These are phyloP conservation scores for Etheostoma perlongum DNA, from an alignment of 2,797 vertebrate genomes.

Conservation along the genomic window DNA sequence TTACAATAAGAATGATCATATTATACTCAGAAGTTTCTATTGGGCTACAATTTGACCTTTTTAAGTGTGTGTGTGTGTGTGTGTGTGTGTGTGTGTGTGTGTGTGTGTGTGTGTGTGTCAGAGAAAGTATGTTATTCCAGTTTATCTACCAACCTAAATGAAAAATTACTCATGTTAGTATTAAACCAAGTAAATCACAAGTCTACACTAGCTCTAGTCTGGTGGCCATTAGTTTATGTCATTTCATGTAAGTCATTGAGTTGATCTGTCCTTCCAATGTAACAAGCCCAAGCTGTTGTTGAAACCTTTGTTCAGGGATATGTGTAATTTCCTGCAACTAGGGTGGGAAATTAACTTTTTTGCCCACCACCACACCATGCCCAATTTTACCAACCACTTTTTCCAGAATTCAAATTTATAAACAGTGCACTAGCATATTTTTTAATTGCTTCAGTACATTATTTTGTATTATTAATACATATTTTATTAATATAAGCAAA, in stretches of 20 bases:
- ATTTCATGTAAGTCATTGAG: not conserved
- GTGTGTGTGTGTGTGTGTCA: too few relatives aligned
- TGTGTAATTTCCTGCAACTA: not conserved
- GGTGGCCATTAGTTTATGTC: not conserved
- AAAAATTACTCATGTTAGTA: not conserved
- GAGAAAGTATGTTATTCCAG: not conserved
- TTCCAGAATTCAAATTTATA: too few relatives aligned
- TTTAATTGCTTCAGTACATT: too few relatives aligned
- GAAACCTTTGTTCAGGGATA: not conserved
- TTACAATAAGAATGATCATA: not conserved
- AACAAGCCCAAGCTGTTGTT: not conserved
- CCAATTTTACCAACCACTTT: too few relatives aligned
- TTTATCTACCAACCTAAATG: not conserved
- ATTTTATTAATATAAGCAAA: too few relatives aligned
- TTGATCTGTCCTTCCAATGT: not conserved
- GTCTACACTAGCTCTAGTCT: not conserved
- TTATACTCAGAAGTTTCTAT: not conserved
- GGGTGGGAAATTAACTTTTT: too few relatives aligned
- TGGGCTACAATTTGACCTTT: not conserved
- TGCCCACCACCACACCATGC: too few relatives aligned
- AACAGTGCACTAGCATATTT: too few relatives aligned
- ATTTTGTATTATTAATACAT: too few relatives aligned
- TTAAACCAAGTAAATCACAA: not conserved
- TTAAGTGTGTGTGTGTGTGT: not conserved
- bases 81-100: too few relatives aligned